phyloP scores from a whole-genome alignment of 2,888 invertebrate species.

The Tanaodytes sp. region DNA sequence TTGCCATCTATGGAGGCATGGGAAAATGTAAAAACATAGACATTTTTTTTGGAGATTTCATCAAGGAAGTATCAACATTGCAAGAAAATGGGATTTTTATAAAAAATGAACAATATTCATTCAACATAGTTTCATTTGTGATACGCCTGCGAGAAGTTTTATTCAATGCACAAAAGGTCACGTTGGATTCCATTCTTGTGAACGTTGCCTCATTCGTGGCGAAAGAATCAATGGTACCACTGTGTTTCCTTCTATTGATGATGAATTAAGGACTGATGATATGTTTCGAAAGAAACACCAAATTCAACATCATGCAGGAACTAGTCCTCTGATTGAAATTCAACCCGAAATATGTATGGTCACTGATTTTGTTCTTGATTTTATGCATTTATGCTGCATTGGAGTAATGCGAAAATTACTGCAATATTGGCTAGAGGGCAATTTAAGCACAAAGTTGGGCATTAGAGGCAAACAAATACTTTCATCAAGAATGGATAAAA shows the following conservation, averaged over 20 bases:
- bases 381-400: slow-evolving; percentile 27
- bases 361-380: slow-evolving; percentile 10
- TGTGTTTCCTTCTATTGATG: slow-evolving; percentile 10
- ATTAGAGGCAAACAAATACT: not conserved
- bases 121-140: slow-evolving; percentile 29
- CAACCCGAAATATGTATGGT: slow-evolving; percentile 7
- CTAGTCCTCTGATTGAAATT: slow-evolving; percentile 8
- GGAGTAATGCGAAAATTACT: slow-evolving; percentile 25
- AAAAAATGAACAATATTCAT: slow-evolving; percentile 10
- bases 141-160: slow-evolving; percentile 46
- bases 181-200: slow-evolving; percentile 46
- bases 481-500: not conserved
- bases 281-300: slow-evolving; percentile 14
- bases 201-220: slow-evolving; percentile 42
- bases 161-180: slow-evolving; percentile 50
- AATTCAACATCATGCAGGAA: slow-evolving; percentile 12
- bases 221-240: slow-evolving; percentile 10
- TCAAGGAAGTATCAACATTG: slow-evolving; percentile 37
- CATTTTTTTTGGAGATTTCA: slow-evolving; percentile 31
- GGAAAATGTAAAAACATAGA: slow-evolving; percentile 31
- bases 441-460: not conserved
- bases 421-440: slow-evolving; percentile 7
- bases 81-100: not conserved
- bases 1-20: slow-evolving; percentile 42
- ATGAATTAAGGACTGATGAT: slow-evolving; percentile 3